Evolutionary conservation across 2,797 vertebrate genomes (phyloP), one percentile per base, ranked within the genome.

Genomic region (Strix occidentalis): DNA sequence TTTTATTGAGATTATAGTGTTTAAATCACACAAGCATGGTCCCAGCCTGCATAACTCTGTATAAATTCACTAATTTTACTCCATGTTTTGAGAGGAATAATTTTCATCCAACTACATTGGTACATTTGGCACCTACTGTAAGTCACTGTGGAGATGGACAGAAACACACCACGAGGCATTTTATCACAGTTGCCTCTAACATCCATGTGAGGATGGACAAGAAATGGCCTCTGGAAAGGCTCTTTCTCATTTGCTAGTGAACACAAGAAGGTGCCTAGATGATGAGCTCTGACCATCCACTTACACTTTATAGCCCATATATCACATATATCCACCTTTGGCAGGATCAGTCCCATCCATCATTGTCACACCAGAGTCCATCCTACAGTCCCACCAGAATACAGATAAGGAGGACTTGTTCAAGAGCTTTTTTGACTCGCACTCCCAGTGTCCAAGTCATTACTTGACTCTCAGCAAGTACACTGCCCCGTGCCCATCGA

Each of bases 401-500:
- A 58, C 19, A 15, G 16, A 28, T 23, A 76, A 41, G 13, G 17
- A 87, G 33, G 33, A 24, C 25, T 91, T 60, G 23, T 29, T 74
- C 57, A 51, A 51, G 41, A 90, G 24, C 9, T 57, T 82, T 93
- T 84, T 28, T 45, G 21, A 63, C 35, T 84, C 13, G 26, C 16
- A 9, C 9, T 39, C 46, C 39, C 70, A 63, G 21, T 13, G 46
- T n/a, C 28, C 33, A 77, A 56, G 41, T 39, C 29, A 16, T 33
- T 51, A 35, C 46, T 29, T n/a, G 45, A 65, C 45, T 75, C 28
- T 74, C 41, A 71, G 48, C 1, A 1, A 71, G 29, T 28, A 37
- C 60, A 7, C 45, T 64, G 41, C 25, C 37, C 53, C 0, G 0
- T 33, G 46, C 16, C 54, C 33, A 65, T 41, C 1, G 0, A 48